Evolutionary conservation across 2,888 invertebrate genomes (phyloP), one percentile per base, ranked within the genome.

Genomic region (Conchocele bisecta): DNA sequence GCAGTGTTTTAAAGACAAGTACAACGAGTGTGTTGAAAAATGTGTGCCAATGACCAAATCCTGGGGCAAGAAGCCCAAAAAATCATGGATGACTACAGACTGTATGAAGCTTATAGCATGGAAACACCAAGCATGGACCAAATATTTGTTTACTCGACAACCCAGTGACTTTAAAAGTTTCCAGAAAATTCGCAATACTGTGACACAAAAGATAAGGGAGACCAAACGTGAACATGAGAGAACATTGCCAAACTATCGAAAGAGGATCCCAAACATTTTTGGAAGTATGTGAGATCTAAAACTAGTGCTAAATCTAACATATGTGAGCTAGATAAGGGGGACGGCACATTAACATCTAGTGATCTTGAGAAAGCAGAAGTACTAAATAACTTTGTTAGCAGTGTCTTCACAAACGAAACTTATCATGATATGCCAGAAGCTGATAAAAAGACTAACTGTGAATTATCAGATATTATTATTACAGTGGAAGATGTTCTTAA

Each of bases 271-370:
- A 48, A 48, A 48, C 31, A 28, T 20, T 48, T 48, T 28, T 48
- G 48, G 48, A 48, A 48, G 22, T 48, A 48, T 48, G 48, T 48
- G 6, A 24, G 15, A 15, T 9, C 48, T 3, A 48, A 48, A 48
- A 48, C 48, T 7, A 3, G 31, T 9, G 31, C 48, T n/a, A 9
- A n/a, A 29, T 5, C 28, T 28, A 31, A 3, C 6, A 28, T 48
- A 20, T 28, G 48, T 26, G 48, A 48, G 15, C 48, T 48, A 20
- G 31, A 48, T 9, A 17, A 48, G 29, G 31, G 15, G 9, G 6
- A 6, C 31, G 48, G 48, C 17, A 28, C 15, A 28, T 29, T 29
- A 28, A 17, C 31, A 2, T 28, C 48, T 4, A 31, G 31, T 3
- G 48, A 48, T 15, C 28, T 29, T 29, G 15, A 17, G 7, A 48